These are phyloP conservation scores for Brachionichthys hirsutus DNA, from an alignment of 2,113 vertebrate species.

Conservation along the genomic window DNA sequence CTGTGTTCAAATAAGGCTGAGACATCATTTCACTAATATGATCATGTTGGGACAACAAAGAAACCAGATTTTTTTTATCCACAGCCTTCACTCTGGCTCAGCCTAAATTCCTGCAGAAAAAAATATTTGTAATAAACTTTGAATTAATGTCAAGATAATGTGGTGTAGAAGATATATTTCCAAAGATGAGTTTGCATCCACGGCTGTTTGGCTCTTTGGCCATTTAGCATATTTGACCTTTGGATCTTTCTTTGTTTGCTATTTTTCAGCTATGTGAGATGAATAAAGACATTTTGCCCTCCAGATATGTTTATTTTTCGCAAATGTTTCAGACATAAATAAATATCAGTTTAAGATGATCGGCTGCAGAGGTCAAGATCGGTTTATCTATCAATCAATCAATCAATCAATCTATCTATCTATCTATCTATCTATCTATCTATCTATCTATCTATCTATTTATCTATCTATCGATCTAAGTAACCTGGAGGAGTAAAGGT, in stretches of 20 bases:
- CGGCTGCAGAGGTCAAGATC: too few species aligned
- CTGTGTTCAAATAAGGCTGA: conserved; percentile 18
- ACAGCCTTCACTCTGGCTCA: neutral
- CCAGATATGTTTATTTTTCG: neutral
- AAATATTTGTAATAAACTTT: neutral
- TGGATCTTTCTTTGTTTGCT: conserved; percentile 1
- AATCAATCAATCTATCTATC: too few species aligned
- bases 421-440: too few species aligned
- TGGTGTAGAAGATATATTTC: too few species aligned
- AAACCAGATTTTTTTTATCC: conserved; percentile 7
- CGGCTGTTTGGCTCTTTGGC: neutral
- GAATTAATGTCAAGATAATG: conserved; percentile 15
- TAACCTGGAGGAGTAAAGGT: too few species aligned
- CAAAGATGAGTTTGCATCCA: neutral
- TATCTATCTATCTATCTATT: too few species aligned
- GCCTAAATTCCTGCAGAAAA: neutral
- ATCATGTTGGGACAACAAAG: conserved; percentile 24
- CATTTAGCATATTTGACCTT: neutral
- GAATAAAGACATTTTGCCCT: neutral
- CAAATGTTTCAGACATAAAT: neutral
- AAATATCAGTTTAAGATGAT: too few species aligned
- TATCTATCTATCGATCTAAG: too few species aligned
- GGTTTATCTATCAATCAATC: too few species aligned
- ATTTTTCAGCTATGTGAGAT: neutral
- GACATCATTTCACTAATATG: conserved; percentile 31